Base-by-base conservation (phyloP, 2,113 vertebrate genomes). In the Grammomys surdaster region DNA sequence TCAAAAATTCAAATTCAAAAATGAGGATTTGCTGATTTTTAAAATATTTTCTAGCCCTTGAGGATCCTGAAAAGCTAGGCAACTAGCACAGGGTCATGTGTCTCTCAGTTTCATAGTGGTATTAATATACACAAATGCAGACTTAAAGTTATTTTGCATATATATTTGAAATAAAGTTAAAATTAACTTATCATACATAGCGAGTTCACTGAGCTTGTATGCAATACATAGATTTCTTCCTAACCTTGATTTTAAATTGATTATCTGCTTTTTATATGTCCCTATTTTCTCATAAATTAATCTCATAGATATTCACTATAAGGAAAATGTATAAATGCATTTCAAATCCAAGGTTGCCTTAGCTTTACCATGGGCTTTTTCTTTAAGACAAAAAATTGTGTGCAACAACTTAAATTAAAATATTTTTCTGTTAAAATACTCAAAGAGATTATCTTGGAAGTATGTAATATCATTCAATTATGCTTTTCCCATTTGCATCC, bases 361-460 rank as follows among this genome's bases (percentile, higher is more conserved):
- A 54, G 31, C 51, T 85, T 93, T 89, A 31, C 70, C 26, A 2
- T 76, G 26, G 9, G 3, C 70, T 86, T 48, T 72, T 82, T 80
- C 46, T 76, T 93, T 88, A 11, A 84, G 20, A 82, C 12, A 69
- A 43, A 60, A 72, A 60, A n/a, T 69, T 40, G 26, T 1, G 56
- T 85, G 33, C 76, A 90, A 80, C 26, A 73, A 86, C 78, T 20
- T 87, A 90, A 96, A 56, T 19, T 8, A 86, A 97, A 92, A 58
- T 7, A 56, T 40, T 90, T 93, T 96, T 97, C 88, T 78, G 14
- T 96, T 95, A 20, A 94, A 87, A 89, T 96, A 85, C 9, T 81
- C 91, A 63, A 69, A 26, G 92, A 67, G 31, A 54, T 87, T 81
- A 93, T 86, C 80, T 95, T 48, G 10, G 60, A 84, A 69, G 77